A percentile compares a stretch with the other conserved stretches of the same genome.
These are phyloP conservation scores for Drosophila flavopinicola DNA, from an alignment of 2,888 invertebrate species.

Conservation along the genomic window DNA sequence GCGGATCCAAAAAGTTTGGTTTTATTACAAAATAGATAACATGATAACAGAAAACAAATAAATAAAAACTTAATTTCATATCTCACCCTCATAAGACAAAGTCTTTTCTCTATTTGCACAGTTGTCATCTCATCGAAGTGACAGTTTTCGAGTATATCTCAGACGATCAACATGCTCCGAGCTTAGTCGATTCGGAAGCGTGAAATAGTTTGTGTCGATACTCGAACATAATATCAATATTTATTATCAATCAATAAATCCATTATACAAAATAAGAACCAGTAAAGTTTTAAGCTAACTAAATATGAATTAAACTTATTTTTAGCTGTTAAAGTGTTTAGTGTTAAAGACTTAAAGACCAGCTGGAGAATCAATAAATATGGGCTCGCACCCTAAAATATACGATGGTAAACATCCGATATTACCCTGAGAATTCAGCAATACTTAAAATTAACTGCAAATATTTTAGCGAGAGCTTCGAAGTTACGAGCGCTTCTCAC, in stretches of 20 bases:
- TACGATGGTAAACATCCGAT: conserved; percentile 15
- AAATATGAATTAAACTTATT: too few relatives aligned
- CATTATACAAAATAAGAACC: background rate
- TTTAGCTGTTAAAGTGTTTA: too few relatives aligned
- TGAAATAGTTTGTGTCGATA: background rate
- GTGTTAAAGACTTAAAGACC: too few relatives aligned
- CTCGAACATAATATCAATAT: background rate
- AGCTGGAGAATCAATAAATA: background rate
- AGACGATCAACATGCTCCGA: background rate
- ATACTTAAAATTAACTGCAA: background rate
- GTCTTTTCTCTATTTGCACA: conserved; percentile 20
- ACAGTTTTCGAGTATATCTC: background rate
- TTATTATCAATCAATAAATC: background rate
- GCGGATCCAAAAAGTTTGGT: background rate
- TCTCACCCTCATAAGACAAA: background rate
- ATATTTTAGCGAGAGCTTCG: conserved; percentile 11
- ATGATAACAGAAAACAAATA: background rate
- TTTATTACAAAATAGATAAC: background rate
- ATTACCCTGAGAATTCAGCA: too few relatives aligned
- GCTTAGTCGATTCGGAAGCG: conserved; percentile 10
- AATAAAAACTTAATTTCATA: conserved; percentile 4
- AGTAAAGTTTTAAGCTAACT: too few relatives aligned
- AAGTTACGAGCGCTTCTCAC: conserved; percentile 10
- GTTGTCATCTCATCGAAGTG: background rate
- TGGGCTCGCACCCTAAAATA: background rate